Conservation (phyloP, 2,888 invertebrate species). For the Druceiella hillmani region DNA sequence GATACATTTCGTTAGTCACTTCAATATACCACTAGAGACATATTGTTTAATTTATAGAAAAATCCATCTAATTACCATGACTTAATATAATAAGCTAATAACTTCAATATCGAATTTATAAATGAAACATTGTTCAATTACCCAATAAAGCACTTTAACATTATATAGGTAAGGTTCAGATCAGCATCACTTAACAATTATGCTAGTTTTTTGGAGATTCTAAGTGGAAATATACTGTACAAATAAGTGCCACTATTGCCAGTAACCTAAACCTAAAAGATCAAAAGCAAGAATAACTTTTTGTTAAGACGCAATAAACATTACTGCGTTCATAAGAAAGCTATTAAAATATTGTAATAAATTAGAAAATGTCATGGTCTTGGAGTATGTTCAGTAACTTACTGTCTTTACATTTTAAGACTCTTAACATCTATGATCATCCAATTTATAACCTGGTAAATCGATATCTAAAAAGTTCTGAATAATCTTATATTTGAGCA, state of each 20-base stretch:
- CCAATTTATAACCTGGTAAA: too few species aligned
- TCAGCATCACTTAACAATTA: neutral
- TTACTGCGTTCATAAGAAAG: too few species aligned
- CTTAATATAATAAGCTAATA: neutral
- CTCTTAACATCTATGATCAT: too few species aligned
- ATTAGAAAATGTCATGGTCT: too few species aligned
- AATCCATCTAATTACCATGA: neutral
- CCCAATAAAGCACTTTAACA: neutral
- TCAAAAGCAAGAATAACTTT: neutral
- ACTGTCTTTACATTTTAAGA: too few species aligned
- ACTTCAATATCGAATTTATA: neutral
- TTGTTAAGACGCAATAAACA: neutral
- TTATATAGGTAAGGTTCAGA: neutral
- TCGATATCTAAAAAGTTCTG: too few species aligned
- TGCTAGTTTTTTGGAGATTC: neutral
- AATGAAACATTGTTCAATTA: neutral
- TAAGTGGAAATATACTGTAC: conserved; percentile 9
- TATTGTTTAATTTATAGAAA: neutral
- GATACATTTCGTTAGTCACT: neutral
- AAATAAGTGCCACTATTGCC: conserved; percentile 15
- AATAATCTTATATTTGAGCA: too few species aligned
- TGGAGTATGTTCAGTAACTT: too few species aligned
- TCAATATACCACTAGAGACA: neutral
- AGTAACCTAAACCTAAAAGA: conserved; percentile 12
- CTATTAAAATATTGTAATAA: too few species aligned